Evolutionary conservation across 1,140 invertebrate genomes (phyloP).

Genomic region (Hyles euphorbiae): DNA sequence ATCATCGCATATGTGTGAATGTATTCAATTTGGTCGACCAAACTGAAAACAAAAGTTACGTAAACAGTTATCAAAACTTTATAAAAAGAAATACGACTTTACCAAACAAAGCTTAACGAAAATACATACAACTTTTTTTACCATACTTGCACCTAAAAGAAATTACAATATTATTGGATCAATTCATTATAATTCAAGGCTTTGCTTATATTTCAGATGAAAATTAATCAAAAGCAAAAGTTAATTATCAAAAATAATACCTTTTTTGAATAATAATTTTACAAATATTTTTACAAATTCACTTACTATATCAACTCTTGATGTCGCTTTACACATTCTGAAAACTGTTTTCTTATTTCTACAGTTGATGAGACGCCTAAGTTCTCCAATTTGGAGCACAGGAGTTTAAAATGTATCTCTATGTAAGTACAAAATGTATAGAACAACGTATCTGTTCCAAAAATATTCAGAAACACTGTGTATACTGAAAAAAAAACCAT

Average conservation of each 20-base stretch:
- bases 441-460: conserved; percentile 36
- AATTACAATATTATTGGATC: too few species aligned
- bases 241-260: too few species aligned
- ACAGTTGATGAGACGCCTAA: conserved; percentile 6
- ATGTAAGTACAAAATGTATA: conserved; percentile 37
- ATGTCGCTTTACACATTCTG: conserved; percentile 29
- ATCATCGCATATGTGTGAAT: too few species aligned
- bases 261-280: neutral
- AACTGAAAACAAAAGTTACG: too few species aligned
- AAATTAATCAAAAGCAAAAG: too few species aligned
- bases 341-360: conserved; percentile 15
- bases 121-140: too few species aligned
- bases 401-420: conserved; percentile 38
- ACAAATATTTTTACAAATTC: neutral
- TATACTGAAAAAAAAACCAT: conserved; percentile 25
- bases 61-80: too few species aligned
- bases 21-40: too few species aligned
- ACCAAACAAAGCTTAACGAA: too few species aligned
- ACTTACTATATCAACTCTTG: conserved; percentile 48
- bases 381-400: conserved; percentile 30
- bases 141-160: too few species aligned
- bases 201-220: too few species aligned
- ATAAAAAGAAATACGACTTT: too few species aligned
- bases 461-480: conserved; percentile 29
- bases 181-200: conserved; percentile 1